Evolutionary conservation across 2,888 invertebrate genomes (phyloP), one percentile per base, ranked within the genome.

Genomic region (Lacanobia wlatinum): DNA sequence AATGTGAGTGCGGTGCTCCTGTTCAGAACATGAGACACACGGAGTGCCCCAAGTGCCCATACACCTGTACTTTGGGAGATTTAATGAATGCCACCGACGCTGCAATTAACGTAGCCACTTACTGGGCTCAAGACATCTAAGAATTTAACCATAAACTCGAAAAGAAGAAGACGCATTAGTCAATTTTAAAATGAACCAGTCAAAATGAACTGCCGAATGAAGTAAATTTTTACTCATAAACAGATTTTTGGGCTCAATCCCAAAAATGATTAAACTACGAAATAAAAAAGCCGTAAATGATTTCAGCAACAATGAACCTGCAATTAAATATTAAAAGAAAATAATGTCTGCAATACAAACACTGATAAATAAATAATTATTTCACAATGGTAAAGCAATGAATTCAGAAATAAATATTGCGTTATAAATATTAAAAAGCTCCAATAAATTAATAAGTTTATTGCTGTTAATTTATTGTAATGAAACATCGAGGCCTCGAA

Each of bases 391-490:
- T 58, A 78, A 60, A 23, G 61, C 72, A 76, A 67, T 83, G 58
- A 60, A 70, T 53, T 61, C 70, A 64, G 10, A 56, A 62, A 77
- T 84, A 75, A 77, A 77, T 75, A 82, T 76, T 68, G 38, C 52
- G 38, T 46, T 60, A 70, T 71, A 48, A 70, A 74, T 69, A 70
- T 70, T 78, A 71, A 83, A 82, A 83, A 74, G 14, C 9, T 14
- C 1, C 23, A 59, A 76, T 85, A 79, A 84, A 85, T 82, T 73
- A 73, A 66, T 64, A 40, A 70, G 1, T 82, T 83, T 78, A 82
- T 79, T 70, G 65, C 80, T 58, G 50, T 72, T 75, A 84, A 83
- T 78, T 84, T 81, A 82, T 73, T 73, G 55, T 71, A 60, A 71
- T 73, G 68, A 67, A 68, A 60, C 46, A 67, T 78, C 58, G 60